Evolutionary conservation across 2,113 vertebrate genomes (phyloP).

Genomic region (Tonatia bakeri): DNA sequence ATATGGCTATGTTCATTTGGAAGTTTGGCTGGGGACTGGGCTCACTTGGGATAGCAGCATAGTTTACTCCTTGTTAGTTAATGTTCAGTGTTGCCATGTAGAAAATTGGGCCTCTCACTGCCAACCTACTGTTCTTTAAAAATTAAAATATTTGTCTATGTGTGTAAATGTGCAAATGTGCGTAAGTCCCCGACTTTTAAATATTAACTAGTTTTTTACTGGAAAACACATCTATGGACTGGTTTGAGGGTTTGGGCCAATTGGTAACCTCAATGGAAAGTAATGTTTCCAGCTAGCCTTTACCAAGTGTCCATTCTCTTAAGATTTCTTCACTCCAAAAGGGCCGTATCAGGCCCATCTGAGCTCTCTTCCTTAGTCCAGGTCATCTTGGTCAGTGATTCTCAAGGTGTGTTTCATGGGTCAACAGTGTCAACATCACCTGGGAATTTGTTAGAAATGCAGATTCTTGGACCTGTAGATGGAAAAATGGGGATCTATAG

Average conservation of each 20-base stretch:
- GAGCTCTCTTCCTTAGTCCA: not conserved
- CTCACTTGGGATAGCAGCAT: not conserved
- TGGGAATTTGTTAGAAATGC: not conserved
- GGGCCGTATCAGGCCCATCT: not conserved
- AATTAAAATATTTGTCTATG: not conserved
- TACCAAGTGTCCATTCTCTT: not conserved
- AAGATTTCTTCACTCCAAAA: not conserved
- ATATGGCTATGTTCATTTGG: not conserved
- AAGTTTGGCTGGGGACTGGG: not conserved
- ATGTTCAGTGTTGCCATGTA: not conserved
- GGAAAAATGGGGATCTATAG: not conserved
- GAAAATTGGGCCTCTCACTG: not conserved
- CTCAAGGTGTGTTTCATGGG: not conserved
- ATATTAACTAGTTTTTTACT: not conserved
- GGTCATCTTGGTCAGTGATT: not conserved
- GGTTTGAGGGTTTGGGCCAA: not conserved
- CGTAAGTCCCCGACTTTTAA: slow-evolving; percentile 6
- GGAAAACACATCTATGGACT: not conserved
- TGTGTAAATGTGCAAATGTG: not conserved
- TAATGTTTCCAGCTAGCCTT: not conserved
- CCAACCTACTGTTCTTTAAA: not conserved
- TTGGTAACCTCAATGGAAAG: not conserved
- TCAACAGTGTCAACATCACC: not conserved
- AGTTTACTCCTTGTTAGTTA: not conserved
- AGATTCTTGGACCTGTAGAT: not conserved